Percentiles rank a stretch among this genome's conserved stretches.
These are phyloP conservation scores for Phaedon cochleariae DNA, from an alignment of 2,888 invertebrate species.

Conservation along the genomic window DNA sequence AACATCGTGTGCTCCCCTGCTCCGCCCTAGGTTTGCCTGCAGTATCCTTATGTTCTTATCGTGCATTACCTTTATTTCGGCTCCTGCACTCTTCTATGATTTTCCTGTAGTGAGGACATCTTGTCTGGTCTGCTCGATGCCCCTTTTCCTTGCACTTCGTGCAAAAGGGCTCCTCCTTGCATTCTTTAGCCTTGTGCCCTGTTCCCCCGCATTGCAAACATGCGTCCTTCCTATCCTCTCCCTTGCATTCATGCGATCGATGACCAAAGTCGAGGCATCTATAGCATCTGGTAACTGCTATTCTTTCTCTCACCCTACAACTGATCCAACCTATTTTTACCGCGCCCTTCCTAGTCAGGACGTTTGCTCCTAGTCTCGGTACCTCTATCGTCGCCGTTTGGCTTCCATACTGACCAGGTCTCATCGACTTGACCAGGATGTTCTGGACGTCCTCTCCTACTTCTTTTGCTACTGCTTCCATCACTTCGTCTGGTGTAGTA, in stretches of 20 bases:
- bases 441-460: too few species aligned
- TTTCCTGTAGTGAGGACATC: not conserved
- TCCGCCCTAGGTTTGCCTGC: constrained; percentile 20
- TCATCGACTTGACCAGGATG: too few species aligned
- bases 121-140: constrained; percentile 17
- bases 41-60: constrained; percentile 4
- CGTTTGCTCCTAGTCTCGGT: too few species aligned
- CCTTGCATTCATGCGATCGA: constrained; percentile 7
- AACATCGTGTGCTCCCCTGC: too few species aligned
- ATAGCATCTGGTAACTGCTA: too few species aligned
- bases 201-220: constrained; percentile 13
- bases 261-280: constrained; percentile 14
- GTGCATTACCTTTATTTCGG: too few species aligned
- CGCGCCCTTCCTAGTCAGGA: too few species aligned
- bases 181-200: constrained; percentile 11
- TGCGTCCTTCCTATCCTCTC: not conserved
- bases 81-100: not conserved
- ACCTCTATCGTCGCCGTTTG: too few species aligned
- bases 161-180: constrained; percentile 3
- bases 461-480: too few species aligned
- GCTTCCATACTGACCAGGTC: too few species aligned
- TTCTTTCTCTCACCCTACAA: not conserved
- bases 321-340: constrained; percentile 1
- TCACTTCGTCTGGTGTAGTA: too few species aligned
- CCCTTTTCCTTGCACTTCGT: constrained; percentile 4